Conservation (phyloP, 2,797 vertebrate genomes). For the Chiropotes sagulatus region DNA sequence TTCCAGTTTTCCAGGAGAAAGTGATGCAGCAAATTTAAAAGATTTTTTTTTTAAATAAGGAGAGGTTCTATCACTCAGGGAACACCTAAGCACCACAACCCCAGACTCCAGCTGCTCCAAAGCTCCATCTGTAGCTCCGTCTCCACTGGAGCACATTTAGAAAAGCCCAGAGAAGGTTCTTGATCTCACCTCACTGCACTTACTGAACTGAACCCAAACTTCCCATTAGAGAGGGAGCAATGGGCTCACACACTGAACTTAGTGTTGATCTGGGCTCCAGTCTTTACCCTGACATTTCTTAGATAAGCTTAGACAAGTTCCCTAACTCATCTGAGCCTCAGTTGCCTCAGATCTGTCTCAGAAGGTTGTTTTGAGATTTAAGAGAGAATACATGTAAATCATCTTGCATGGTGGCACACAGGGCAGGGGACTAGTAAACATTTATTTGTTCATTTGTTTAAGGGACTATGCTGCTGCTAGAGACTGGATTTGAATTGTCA, state of each 20-base stretch:
- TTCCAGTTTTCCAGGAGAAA: slow-evolving; percentile 27
- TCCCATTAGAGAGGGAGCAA: not conserved
- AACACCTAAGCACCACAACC: not conserved
- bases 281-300: not conserved
- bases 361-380: not conserved
- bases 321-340: not conserved
- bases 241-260: not conserved
- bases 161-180: not conserved
- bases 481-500: not conserved
- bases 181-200: not conserved
- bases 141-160: not conserved
- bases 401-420: not conserved
- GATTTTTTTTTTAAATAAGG: not conserved
- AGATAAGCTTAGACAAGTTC: not conserved
- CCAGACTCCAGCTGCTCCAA: not conserved
- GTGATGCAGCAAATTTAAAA: not conserved
- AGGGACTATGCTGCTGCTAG: not conserved
- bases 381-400: not conserved
- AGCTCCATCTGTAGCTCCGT: not conserved
- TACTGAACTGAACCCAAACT: not conserved
- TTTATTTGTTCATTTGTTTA: not conserved
- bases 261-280: not conserved
- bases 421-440: not conserved
- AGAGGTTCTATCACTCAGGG: not conserved
- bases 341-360: not conserved